A percentile compares a stretch with the other conserved stretches of the same genome.
Evolutionary conservation across 2,888 invertebrate genomes (phyloP).

Genomic region (Cryptus armator): DNA sequence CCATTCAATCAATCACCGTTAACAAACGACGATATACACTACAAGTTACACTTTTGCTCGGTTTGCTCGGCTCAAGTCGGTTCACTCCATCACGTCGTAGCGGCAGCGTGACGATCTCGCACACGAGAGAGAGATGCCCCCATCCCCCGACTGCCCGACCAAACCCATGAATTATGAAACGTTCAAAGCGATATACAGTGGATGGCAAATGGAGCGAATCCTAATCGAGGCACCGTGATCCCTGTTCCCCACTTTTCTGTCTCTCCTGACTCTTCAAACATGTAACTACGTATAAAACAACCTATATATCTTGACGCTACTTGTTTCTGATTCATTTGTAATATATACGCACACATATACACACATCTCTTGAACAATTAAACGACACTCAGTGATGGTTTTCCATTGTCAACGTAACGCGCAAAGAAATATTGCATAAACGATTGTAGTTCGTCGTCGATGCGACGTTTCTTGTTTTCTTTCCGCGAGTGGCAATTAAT

Average conservation of each 20-base stretch:
- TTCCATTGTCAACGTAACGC: slow-evolving; percentile 7
- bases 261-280: slow-evolving; percentile 33
- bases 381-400: neutral
- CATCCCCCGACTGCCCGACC: slow-evolving; percentile 46
- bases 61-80: slow-evolving; percentile 50
- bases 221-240: slow-evolving; percentile 54
- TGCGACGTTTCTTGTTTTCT: slow-evolving; percentile 80
- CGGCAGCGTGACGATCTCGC: slow-evolving; percentile 64
- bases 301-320: slow-evolving; percentile 10
- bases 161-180: slow-evolving; percentile 69
- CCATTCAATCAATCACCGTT: slow-evolving; percentile 65
- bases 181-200: slow-evolving; percentile 55
- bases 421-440: neutral
- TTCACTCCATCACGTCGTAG: slow-evolving; percentile 66
- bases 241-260: slow-evolving; percentile 11
- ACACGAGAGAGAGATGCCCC: slow-evolving; percentile 41
- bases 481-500: slow-evolving; percentile 73
- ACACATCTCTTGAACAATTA: too few species aligned
- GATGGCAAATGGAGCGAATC: slow-evolving; percentile 67
- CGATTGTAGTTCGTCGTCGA: slow-evolving; percentile 72
- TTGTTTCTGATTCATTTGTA: slow-evolving; percentile 25
- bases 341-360: neutral
- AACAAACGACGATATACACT: slow-evolving; percentile 59
- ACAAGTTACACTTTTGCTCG: slow-evolving; percentile 43
- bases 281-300: slow-evolving; percentile 5